Conservation (phyloP, 2,888 invertebrate genomes). For the Nezara viridula region DNA sequence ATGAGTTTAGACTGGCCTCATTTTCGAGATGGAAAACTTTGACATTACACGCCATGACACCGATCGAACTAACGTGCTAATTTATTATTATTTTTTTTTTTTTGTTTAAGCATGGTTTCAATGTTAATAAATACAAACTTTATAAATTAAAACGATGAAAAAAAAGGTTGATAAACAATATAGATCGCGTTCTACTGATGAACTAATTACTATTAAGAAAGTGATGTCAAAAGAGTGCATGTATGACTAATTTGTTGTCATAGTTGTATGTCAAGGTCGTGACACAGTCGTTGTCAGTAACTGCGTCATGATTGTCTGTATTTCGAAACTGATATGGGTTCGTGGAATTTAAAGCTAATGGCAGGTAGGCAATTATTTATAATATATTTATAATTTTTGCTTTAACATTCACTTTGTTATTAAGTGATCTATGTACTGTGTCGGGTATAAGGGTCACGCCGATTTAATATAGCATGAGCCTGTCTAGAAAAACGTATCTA, state of each 20-base stretch:
- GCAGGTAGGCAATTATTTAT: neutral
- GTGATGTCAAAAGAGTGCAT: neutral
- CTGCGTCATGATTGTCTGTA: neutral
- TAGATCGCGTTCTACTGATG: neutral
- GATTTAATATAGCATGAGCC: too few relatives aligned
- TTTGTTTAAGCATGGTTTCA: neutral
- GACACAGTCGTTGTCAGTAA: neutral
- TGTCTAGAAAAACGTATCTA: too few relatives aligned
- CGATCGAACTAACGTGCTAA: slow-evolving; percentile 6
- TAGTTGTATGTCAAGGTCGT: slow-evolving; percentile 14
- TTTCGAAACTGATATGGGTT: neutral
- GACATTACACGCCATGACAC: slow-evolving; percentile 7
- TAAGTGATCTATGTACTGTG: too few relatives aligned
- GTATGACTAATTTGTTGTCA: neutral
- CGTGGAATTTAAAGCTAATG: neutral
- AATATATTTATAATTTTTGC: too few relatives aligned
- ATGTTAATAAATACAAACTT: neutral
- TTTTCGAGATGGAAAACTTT: slow-evolving; percentile 5
- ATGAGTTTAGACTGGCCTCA: neutral
- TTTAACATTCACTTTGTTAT: too few relatives aligned
- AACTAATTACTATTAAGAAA: neutral
- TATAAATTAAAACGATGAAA: neutral
- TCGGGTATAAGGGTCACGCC: too few relatives aligned
- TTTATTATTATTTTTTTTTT: neutral
- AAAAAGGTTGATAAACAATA: neutral